Base-by-base conservation (phyloP, 2,113 vertebrate genomes). In the Lycaon pictus region DNA sequence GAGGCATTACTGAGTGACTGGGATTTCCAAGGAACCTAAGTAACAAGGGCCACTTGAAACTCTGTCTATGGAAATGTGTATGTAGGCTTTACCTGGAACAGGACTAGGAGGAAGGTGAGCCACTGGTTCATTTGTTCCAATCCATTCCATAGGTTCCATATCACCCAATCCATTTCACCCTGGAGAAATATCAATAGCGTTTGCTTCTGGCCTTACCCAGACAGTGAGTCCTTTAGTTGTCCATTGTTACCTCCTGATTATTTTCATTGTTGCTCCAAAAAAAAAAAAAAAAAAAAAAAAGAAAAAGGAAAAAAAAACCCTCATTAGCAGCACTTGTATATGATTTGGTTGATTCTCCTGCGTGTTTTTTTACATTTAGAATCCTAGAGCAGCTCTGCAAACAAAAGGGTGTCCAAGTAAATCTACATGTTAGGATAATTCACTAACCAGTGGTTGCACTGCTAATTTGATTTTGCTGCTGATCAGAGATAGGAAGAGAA, bases 401-500 rank as follows among this genome's bases (percentile, higher is more conserved):
- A 82, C 32, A 53, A 62, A 84, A 83, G 72, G 19, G 55, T 77
- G 51, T 60, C 83, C 71, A 56, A 87, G 53, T 53, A 93, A 53
- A 96, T 76, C 37, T 56, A 67, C 9, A 35, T 56, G 72, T 85
- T 88, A 86, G 86, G 71, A 62, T 93, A 97, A 95, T 96, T 96
- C 95, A 51, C n/a, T 79, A 95, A 94, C 95, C 94, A 83, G 93
- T 92, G 95, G 97, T 96, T 96, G 93, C 85, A 93, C 86, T 84
- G 93, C 89, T 98, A 97, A 98, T 98, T 96, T 96, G 91, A 98
- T 97, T 97, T 97, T 96, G 63, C 76, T 97, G 83, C 91, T 97
- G 95, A 97, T 97, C 86, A 96, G 83, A 96, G 97, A 97, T 97
- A 97, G 92, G 90, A 98, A 97, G 95, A 95, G 89, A 97, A 97